phyloP scores from a whole-genome alignment of 2,888 invertebrate genomes.

The Spodoptera exigua region DNA sequence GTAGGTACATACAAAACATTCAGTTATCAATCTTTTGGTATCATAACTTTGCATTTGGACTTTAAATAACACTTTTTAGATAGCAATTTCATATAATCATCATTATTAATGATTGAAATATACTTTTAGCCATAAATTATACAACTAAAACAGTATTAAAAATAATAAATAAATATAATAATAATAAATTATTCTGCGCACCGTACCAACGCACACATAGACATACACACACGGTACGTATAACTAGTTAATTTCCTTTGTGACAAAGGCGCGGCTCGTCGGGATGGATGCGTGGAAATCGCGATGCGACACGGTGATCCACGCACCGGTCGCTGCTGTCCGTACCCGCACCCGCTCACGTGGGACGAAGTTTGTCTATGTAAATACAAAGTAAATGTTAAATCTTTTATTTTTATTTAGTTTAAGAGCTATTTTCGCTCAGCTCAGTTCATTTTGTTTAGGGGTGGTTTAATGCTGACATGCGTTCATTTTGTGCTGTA shows the following conservation, averaged over 20 bases:
- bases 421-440: conserved; percentile 10
- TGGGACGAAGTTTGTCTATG: conserved; percentile 50
- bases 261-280: conserved; percentile 86
- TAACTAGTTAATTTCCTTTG: conserved; percentile 89
- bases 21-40: too few relatives aligned
- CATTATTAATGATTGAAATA: too few relatives aligned
- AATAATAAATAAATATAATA: conserved; percentile 11
- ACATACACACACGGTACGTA: conserved; percentile 66
- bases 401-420: conserved; percentile 28
- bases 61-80: too few relatives aligned
- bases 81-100: too few relatives aligned
- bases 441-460: conserved; percentile 5
- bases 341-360: conserved; percentile 54
- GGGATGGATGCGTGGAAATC: conserved; percentile 89
- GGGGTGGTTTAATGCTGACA: not conserved
- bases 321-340: conserved; percentile 71
- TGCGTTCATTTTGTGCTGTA: too few relatives aligned
- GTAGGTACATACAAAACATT: too few relatives aligned
- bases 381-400: conserved; percentile 50
- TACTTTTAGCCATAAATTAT: too few relatives aligned
- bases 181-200: conserved; percentile 57
- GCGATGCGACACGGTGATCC: conserved; percentile 87
- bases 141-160: not conserved
- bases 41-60: too few relatives aligned
- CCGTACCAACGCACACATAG: conserved; percentile 70